phyloP scores from a whole-genome alignment of 2,797 vertebrate species.

The Catamblyrhynchus diadema region DNA sequence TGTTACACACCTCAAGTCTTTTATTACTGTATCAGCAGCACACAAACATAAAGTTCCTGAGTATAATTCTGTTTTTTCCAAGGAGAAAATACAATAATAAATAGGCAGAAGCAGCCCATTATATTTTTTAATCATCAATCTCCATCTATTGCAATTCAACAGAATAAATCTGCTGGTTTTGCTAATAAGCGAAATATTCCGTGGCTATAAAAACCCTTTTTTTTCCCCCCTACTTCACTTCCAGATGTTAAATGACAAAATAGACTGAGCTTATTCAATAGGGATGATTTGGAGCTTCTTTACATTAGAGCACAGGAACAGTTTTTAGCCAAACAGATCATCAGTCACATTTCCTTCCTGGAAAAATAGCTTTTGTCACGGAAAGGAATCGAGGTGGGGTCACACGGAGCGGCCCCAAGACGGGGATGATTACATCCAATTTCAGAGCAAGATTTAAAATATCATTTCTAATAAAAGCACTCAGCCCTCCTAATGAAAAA shows the following conservation, averaged over 20 bases:
- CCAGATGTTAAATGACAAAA: conserved; percentile 13
- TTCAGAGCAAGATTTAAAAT: conserved; percentile 2
- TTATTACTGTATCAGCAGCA: not conserved
- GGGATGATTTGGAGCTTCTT: not conserved
- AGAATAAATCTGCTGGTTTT: not conserved
- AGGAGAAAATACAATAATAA: not conserved
- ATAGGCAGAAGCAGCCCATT: not conserved
- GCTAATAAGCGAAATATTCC: conserved; percentile 8
- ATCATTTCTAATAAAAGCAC: conserved; percentile 15
- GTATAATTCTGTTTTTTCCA: not conserved
- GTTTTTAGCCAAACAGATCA: not conserved
- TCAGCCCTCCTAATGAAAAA: not conserved
- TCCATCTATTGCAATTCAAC: not conserved
- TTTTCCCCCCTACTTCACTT: not conserved
- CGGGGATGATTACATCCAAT: not conserved
- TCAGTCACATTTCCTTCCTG: not conserved
- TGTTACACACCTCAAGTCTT: accelerated
- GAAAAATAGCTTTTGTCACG: not conserved
- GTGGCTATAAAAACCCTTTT: not conserved
- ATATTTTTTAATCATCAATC: not conserved
- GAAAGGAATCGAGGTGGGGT: not conserved
- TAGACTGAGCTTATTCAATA: not conserved
- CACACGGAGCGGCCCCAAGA: not conserved
- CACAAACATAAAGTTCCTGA: not conserved
- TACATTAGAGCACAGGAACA: not conserved